These are phyloP conservation scores for Drosophila mulleri DNA, from an alignment of 2,888 invertebrate species.

Conservation along the genomic window DNA sequence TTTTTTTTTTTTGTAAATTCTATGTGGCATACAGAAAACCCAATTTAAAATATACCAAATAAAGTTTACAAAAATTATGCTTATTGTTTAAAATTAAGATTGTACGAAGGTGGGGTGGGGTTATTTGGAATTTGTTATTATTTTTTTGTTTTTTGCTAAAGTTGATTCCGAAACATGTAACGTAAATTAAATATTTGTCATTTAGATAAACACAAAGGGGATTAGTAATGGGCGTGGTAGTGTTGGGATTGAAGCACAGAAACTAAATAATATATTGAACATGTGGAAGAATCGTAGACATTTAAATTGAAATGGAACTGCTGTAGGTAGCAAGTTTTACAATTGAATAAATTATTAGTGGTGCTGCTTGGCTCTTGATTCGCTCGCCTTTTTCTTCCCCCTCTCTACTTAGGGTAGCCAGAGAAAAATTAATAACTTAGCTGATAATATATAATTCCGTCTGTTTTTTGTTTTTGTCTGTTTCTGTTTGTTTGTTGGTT, in stretches of 20 bases:
- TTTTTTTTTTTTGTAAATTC: conserved; percentile 58
- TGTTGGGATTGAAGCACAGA: conserved; percentile 12
- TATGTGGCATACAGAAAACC: conserved; percentile 52
- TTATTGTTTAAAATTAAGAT: conserved; percentile 13
- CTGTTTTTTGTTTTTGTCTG: conserved; percentile 3
- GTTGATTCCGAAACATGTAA: conserved; percentile 49
- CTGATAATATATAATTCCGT: conserved; percentile 28
- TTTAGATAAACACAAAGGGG: conserved; percentile 35
- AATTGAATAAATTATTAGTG: conserved; percentile 55
- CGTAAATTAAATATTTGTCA: conserved; percentile 44
- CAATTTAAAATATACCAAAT: conserved; percentile 54
- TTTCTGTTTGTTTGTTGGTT: conserved; percentile 10
- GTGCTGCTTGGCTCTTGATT: conserved; percentile 7
- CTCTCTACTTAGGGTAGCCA: conserved; percentile 17
- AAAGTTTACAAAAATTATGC: conserved; percentile 64
- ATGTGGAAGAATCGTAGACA: conserved; percentile 41
- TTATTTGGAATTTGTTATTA: neutral
- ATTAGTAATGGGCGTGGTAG: conserved; percentile 4
- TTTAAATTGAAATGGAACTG: conserved; percentile 22
- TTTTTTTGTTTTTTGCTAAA: conserved; percentile 1
- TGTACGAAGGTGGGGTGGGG: conserved; percentile 3
- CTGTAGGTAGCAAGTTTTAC: conserved; percentile 21
- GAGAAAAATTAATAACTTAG: conserved; percentile 39
- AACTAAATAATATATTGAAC: conserved; percentile 36
- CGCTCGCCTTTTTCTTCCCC: neutral